Percentiles rank a stretch among this genome's conserved stretches.
These are phyloP conservation scores for Paracentrotus lividus DNA, from an alignment of 53 echinoderm and acorn worm species.

Conservation along the genomic window DNA sequence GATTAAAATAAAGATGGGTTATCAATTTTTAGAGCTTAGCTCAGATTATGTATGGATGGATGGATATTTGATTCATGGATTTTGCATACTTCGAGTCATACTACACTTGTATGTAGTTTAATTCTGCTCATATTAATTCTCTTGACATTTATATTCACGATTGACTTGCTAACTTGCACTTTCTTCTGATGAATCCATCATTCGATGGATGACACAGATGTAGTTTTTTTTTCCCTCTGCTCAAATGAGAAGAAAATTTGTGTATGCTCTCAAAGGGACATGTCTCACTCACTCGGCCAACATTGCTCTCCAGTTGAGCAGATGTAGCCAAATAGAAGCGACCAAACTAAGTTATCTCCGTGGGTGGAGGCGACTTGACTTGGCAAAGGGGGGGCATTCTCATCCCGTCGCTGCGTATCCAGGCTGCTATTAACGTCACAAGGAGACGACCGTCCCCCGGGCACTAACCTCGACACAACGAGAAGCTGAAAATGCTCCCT, in stretches of 20 bases:
- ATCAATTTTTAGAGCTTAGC: background rate
- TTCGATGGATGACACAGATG: background rate
- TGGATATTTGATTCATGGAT: background rate
- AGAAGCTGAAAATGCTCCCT: constrained; percentile 26
- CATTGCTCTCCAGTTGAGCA: constrained; percentile 29
- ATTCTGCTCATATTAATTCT: background rate
- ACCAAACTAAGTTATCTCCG: constrained; percentile 46
- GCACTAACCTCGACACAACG: constrained; percentile 54
- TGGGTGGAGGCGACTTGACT: constrained; percentile 37
- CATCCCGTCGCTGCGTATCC: constrained; percentile 39
- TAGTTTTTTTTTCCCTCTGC: constrained; percentile 3
- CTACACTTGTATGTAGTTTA: background rate
- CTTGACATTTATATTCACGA: background rate
- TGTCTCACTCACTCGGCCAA: constrained; percentile 35
- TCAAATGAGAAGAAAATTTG: constrained; percentile 35
- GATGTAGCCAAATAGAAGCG: constrained; percentile 37
- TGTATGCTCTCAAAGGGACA: constrained; percentile 39
- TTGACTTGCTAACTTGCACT: background rate
- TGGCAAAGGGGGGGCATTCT: constrained; percentile 16
- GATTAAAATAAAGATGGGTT: background rate
- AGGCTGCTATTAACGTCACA: constrained; percentile 61
- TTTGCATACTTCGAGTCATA: background rate
- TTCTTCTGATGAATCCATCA: background rate
- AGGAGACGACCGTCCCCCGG: constrained; percentile 45
- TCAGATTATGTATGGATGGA: background rate